Conservation (phyloP, 2,888 invertebrate species). For the Leucophenga maculata region DNA sequence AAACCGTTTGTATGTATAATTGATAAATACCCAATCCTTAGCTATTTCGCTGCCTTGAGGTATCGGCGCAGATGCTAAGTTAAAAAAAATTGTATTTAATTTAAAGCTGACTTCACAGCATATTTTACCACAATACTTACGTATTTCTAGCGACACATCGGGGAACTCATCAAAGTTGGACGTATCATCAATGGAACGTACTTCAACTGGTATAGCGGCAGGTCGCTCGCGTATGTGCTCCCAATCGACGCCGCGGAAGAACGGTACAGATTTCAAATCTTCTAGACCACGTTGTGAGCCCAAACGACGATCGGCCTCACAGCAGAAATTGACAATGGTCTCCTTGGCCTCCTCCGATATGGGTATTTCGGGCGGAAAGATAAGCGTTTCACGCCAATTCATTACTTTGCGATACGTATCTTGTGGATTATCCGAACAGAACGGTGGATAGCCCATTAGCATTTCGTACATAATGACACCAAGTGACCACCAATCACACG, state of each 20-base stretch:
- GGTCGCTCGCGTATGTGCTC: conserved; percentile 98
- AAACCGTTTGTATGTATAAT: conserved; percentile 99
- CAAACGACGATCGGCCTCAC: conserved; percentile 93
- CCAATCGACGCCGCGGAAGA: conserved; percentile 99
- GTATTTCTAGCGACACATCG: conserved; percentile 98
- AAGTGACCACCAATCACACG: conserved; percentile 99
- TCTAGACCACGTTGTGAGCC: conserved; percentile 93
- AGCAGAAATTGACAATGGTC: conserved; percentile 96
- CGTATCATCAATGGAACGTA: conserved; percentile 99
- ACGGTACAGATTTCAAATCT: conserved; percentile 92
- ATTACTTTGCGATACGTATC: conserved; percentile 86
- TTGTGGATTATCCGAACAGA: conserved; percentile 91
- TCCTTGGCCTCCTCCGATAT: conserved; percentile 98
- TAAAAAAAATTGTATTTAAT: conserved; percentile 26
- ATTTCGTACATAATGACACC: conserved; percentile 99
- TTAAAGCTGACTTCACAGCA: not conserved
- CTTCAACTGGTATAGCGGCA: conserved; percentile 97
- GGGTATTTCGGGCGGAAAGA: conserved; percentile 99
- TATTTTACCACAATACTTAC: conserved; percentile 77
- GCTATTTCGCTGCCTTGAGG: conserved; percentile 93
- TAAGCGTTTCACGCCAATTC: conserved; percentile 99
- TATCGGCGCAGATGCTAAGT: conserved; percentile 86
- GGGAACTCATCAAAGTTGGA: conserved; percentile 99
- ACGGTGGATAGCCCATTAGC: conserved; percentile 99
- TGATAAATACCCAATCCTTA: conserved; percentile 99